phyloP scores from a whole-genome alignment of 2,888 invertebrate species.

The Lampropteryx suffumata region DNA sequence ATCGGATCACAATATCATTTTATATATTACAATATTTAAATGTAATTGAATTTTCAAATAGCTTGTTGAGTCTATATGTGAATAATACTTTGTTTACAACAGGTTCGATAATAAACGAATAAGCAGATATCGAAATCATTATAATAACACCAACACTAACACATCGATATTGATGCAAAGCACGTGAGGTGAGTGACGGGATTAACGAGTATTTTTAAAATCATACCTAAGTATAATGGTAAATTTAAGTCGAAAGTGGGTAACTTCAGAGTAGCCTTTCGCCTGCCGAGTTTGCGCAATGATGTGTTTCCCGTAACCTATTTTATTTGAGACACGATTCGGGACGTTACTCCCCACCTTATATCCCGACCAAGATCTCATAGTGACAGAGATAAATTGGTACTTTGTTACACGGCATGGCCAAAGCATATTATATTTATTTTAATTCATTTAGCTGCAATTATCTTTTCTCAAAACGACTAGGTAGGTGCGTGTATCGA shows the following conservation, averaged over 20 bases:
- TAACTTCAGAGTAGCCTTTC: slow-evolving; percentile 44
- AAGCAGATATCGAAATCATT: too few species aligned
- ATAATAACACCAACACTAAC: too few species aligned
- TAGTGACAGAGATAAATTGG: slow-evolving; percentile 34
- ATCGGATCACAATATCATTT: too few species aligned
- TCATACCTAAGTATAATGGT: slow-evolving; percentile 20
- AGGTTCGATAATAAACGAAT: too few species aligned
- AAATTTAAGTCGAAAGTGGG: slow-evolving; percentile 35
- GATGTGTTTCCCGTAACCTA: slow-evolving; percentile 49
- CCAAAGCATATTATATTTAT: neutral
- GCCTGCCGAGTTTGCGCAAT: slow-evolving; percentile 57
- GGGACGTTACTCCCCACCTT: slow-evolving; percentile 34
- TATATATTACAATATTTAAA: too few species aligned
- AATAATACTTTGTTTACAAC: too few species aligned
- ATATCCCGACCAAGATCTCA: slow-evolving; percentile 34
- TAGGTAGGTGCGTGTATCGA: neutral
- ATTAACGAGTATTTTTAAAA: slow-evolving; percentile 30
- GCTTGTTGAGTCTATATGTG: too few species aligned
- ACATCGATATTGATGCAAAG: slow-evolving; percentile 15
- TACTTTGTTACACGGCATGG: neutral
- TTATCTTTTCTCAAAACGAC: too few species aligned
- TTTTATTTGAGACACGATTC: slow-evolving; percentile 50
- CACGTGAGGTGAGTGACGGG: slow-evolving; percentile 12
- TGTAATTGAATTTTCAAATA: too few species aligned
- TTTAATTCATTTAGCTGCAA: too few species aligned